Base-by-base conservation (phyloP, 2,888 invertebrate species). In the Catocala nupta region DNA sequence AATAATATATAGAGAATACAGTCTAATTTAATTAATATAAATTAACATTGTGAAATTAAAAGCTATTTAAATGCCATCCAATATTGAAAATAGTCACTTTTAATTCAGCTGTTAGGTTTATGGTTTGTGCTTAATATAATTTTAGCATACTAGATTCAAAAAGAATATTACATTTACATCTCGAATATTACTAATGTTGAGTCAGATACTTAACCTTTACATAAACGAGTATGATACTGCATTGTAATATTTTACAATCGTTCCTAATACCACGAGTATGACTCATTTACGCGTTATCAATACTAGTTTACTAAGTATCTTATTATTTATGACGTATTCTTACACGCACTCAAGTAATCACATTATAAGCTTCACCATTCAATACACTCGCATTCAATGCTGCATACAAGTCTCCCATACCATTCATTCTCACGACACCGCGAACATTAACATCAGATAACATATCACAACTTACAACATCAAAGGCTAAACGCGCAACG, bases 401-500 rank as follows among this genome's bases (percentile, higher is more conserved):
- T 12, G 33, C 47, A 59, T 54, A 49, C 54, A 54, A 59, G 34
- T n/a, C 25, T 12, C 33, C 13, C 51, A 61, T 65, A 48, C 55
- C 55, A 56, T 63, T 59, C 53, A 77, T 70, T 77, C 65, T 73
- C 56, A 75, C 67, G 67, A 67, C 52, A 52, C 63, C 25, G 63
- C 61, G 49, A 58, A 63, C 64, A 63, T 73, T 53, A 59, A 57
- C 61, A 73, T 71, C 74, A 71, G 77, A 75, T 77, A 73, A 71
- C 53, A 70, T 55, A 59, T 69, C 68, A 76, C 65, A 47, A 70
- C 70, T 56, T 66, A 70, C 56, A 59, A 66, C 71, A 63, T 68
- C 78, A 72, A 81, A 76, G 70, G 69, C 65, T 65, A 71, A 75
- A 66, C 43, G 48, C 52, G 44, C 63, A 68, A 71, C 70, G 70